Evolutionary conservation across 2,797 vertebrate species (phyloP), one percentile per base, ranked within the genome.

Genomic region (Falco cherrug): DNA sequence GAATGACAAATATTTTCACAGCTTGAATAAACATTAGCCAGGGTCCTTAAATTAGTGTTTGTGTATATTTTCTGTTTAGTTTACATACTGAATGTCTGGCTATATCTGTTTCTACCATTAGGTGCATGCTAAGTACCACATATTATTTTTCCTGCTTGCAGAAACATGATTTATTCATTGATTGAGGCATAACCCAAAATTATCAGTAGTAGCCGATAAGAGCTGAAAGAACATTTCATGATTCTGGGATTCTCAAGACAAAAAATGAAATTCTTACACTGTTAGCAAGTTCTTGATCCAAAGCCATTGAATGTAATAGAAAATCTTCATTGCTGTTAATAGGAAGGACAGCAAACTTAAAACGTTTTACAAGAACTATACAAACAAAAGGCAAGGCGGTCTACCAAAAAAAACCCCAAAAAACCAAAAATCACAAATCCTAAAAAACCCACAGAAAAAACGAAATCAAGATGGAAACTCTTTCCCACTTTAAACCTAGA

Each of bases 1-100:
- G 71, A 93, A 96, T 90, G 67, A 74, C 83, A 97, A 96, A 95
- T 96, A 94, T 89, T 96, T 96, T 90, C 87, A 85, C 50, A 85
- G 60, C 71, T 89, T 93, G 71, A 92, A 80, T 89, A 97, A 93
- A 95, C 71, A 84, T 93, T 90, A 97, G 5, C n/a, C 37, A 83
- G 10, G 8, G 26, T 57, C 60, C 57, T 83, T 92, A 95, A 95
- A 93, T 87, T 94, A 95, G 80, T 83, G 53, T 85, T 93, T 95
- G 77, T 45, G 17, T 82, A 61, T 93, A 71, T 95, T 94, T 94
- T 95, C 70, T 90, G 16, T 92, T 94, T 93, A 60, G 56, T 77
- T 89, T 96, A 67, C 0, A 0, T 77, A 77, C 60, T 37, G 45
- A 92, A 80, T 84, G 5, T 57, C 68, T 89, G 70, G 90, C 64